These are phyloP conservation scores for Sclerurus mexicanus DNA, from an alignment of 2,113 vertebrate genomes.

Conservation along the genomic window DNA sequence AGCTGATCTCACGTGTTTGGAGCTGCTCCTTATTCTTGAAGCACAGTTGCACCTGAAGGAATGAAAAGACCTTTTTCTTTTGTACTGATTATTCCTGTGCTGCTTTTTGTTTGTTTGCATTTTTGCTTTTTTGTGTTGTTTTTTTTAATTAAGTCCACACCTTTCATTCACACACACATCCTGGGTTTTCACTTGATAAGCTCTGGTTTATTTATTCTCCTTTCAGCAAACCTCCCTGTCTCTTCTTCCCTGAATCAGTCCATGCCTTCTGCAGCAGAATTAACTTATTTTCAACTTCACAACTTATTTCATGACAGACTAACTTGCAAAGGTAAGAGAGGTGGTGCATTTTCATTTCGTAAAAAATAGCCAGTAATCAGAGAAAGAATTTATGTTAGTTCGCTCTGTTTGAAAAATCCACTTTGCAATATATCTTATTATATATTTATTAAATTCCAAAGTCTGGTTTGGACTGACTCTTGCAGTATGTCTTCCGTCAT, in stretches of 20 bases:
- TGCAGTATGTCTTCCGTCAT: neutral
- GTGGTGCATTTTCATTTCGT: rapidly evolving
- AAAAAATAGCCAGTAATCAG: neutral
- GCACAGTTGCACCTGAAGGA: neutral
- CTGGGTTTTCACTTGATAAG: neutral
- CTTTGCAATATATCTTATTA: neutral
- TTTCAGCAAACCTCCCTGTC: neutral
- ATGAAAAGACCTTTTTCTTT: neutral
- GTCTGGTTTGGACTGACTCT: neutral
- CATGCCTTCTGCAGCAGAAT: neutral
- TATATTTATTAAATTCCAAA: neutral
- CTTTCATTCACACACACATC: neutral
- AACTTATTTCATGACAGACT: neutral
- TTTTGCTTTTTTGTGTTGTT: too few species aligned
- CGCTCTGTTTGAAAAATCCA: neutral
- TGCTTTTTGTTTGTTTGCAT: too few species aligned
- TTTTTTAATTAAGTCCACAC: neutral
- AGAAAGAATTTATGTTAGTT: neutral
- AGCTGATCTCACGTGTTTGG: neutral
- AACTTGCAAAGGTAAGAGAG: neutral
- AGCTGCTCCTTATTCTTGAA: neutral
- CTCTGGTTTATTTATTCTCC: neutral
- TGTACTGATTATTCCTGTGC: neutral
- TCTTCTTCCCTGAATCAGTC: neutral
- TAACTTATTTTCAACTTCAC: neutral